Conservation (phyloP, 2,888 invertebrate species). For the Drosophila stalkeri region DNA sequence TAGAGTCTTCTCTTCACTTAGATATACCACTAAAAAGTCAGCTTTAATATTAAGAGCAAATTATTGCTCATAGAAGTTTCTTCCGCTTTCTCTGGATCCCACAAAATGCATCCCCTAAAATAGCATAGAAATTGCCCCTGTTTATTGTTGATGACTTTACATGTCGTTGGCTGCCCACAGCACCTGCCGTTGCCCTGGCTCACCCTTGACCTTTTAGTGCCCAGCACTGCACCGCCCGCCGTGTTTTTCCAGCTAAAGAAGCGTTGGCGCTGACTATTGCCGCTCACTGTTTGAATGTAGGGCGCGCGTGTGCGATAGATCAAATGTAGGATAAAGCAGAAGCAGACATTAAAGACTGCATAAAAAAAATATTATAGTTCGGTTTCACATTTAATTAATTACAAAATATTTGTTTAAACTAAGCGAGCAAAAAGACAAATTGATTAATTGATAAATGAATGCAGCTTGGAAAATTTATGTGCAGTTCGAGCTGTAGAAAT, state of each 20-base stretch:
- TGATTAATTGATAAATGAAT: slow-evolving; percentile 79
- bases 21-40: neutral
- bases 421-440: slow-evolving; percentile 63
- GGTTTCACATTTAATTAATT: slow-evolving; percentile 65
- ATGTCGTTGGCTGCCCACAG: slow-evolving; percentile 24
- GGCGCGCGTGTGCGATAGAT: slow-evolving; percentile 43
- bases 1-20: neutral
- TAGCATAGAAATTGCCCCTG: neutral
- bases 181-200: slow-evolving; percentile 53
- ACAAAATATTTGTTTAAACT: slow-evolving; percentile 75
- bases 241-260: slow-evolving; percentile 64
- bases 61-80: neutral
- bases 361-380: slow-evolving; percentile 55
- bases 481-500: slow-evolving; percentile 12
- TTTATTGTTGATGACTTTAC: slow-evolving; percentile 39
- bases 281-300: slow-evolving; percentile 26
- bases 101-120: neutral
- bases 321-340: slow-evolving; percentile 26
- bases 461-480: slow-evolving; percentile 63
- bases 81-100: neutral
- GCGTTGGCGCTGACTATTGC: slow-evolving; percentile 30
- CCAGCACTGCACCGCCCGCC: slow-evolving; percentile 45
- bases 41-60: neutral
- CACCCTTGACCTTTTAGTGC: neutral
- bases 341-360: slow-evolving; percentile 12